These are phyloP conservation scores for Phortica okadai DNA, from an alignment of 2,888 invertebrate species.

Conservation along the genomic window DNA sequence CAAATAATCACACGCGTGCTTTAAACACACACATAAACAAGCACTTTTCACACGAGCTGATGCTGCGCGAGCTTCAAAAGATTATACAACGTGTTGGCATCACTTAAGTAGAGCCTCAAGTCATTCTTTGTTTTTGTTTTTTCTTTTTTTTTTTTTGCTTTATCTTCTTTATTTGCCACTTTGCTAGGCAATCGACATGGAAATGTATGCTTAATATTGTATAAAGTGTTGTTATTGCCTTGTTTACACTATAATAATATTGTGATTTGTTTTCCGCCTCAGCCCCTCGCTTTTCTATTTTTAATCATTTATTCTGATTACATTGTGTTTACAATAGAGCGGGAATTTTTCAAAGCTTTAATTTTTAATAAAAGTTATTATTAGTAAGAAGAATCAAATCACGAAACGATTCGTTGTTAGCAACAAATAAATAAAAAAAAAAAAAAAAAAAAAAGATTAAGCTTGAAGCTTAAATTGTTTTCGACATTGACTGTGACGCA, in stretches of 20 bases:
- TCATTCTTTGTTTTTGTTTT: conserved; percentile 12
- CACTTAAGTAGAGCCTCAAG: neutral
- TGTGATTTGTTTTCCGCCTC: neutral
- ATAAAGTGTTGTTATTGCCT: neutral
- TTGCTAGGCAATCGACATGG: neutral
- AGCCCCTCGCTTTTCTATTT: no score
- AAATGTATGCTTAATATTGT: neutral
- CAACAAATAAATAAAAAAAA: no score
- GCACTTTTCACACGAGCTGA: conserved; percentile 42
- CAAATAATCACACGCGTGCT: neutral
- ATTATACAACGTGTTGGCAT: no score
- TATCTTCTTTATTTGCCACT: neutral
- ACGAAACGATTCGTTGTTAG: no score
- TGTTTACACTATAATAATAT: neutral
- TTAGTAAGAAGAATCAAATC: no score
- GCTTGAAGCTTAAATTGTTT: neutral
- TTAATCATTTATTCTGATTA: no score
- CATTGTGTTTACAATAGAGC: no score
- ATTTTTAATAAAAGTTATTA: no score
- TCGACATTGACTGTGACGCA: neutral
- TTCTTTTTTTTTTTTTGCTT: neutral
- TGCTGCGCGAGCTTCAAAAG: no score
- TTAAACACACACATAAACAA: neutral
- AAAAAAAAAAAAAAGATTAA: no score
- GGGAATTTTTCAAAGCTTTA: no score